phyloP scores from a whole-genome alignment of 2,797 vertebrate genomes.

The Channa striata region DNA sequence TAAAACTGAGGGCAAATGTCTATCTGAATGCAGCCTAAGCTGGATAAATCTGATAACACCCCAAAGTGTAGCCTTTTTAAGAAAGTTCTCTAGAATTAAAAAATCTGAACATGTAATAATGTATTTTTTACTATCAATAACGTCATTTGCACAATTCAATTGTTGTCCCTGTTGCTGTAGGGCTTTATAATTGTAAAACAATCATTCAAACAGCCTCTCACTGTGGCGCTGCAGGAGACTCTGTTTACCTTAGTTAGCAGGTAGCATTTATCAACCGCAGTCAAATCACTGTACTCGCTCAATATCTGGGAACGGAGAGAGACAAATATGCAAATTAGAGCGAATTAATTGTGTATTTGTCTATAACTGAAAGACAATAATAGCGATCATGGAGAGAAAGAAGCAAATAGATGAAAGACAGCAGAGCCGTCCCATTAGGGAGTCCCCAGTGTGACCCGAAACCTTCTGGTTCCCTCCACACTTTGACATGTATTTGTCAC shows the following conservation, averaged over 20 bases:
- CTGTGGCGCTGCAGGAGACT: neutral
- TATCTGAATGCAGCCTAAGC: too few species aligned
- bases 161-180: neutral
- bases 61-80: too few species aligned
- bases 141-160: neutral
- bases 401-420: neutral
- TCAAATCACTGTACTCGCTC: neutral
- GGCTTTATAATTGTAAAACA: neutral
- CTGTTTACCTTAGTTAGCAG: neutral
- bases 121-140: too few species aligned
- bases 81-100: too few species aligned
- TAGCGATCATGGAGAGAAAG: neutral
- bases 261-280: neutral
- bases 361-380: neutral
- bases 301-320: neutral
- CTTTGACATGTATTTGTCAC: neutral
- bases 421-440: neutral
- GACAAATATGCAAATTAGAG: neutral
- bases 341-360: neutral
- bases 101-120: too few species aligned
- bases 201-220: too few species aligned
- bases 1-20: too few species aligned
- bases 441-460: slow-evolving; percentile 3
- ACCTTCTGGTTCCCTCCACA: neutral
- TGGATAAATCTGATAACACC: too few species aligned